These are phyloP conservation scores for Drosophila pruinosa DNA, from an alignment of 1,140 invertebrate genomes.

Conservation along the genomic window DNA sequence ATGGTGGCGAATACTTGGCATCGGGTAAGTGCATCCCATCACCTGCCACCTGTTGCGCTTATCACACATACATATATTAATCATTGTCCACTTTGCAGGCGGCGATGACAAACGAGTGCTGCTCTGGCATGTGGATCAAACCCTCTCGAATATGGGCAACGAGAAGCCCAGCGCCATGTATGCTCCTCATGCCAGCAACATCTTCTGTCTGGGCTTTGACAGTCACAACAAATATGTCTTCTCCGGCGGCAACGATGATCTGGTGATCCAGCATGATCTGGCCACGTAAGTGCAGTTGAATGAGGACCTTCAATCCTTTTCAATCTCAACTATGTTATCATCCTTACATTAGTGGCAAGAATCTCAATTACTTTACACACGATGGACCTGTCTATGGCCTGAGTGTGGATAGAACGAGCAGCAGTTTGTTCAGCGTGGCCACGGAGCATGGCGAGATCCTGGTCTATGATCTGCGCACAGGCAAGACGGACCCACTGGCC, in stretches of 20 bases:
- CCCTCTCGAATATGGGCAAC: constrained; percentile 85
- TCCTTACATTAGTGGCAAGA: constrained; percentile 85
- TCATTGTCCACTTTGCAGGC: constrained; percentile 19
- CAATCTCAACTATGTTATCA: neutral
- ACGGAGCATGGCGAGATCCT: constrained; percentile 94
- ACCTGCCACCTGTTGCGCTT: constrained; percentile 56
- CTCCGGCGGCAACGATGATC: constrained; percentile 97
- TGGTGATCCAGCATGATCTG: constrained; percentile 94
- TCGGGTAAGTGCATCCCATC: constrained; percentile 93
- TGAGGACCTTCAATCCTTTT: too few relatives aligned
- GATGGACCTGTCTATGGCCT: constrained; percentile 95
- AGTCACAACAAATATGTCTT: constrained; percentile 91
- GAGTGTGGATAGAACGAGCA: constrained; percentile 92
- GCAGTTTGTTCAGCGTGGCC: constrained; percentile 92
- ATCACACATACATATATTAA: neutral
- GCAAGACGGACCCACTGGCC: constrained; percentile 84
- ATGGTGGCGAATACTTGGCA: constrained; percentile 91
- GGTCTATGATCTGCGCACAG: constrained; percentile 87
- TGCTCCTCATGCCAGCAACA: constrained; percentile 94
- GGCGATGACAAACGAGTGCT: constrained; percentile 96
- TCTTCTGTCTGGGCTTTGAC: constrained; percentile 95
- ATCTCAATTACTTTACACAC: constrained; percentile 91
- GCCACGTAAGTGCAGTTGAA: constrained; percentile 86
- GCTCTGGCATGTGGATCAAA: constrained; percentile 93
- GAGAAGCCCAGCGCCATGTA: constrained; percentile 88